These are phyloP conservation scores for Mormyrops attenuatus DNA, from an alignment of 2,797 vertebrate species.

Conservation along the genomic window DNA sequence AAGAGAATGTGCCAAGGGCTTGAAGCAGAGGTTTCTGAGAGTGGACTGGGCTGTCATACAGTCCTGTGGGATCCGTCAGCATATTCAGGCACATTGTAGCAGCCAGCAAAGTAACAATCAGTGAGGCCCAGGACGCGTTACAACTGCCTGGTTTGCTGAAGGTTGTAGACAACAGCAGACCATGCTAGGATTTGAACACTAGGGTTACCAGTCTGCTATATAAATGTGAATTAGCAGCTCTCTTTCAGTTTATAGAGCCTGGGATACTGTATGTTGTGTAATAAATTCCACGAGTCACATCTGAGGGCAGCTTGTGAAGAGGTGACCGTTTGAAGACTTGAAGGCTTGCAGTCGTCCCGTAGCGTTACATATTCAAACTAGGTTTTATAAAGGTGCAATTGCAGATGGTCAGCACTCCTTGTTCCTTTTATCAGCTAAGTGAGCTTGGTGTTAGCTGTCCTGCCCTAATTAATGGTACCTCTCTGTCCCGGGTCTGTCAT, in stretches of 20 bases:
- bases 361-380: not conserved
- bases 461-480: not conserved
- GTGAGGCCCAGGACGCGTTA: not conserved
- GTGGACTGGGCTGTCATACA: too few relatives aligned
- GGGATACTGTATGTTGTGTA: not conserved
- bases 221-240: not conserved
- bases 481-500: not conserved
- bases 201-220: not conserved
- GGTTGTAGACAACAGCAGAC: not conserved
- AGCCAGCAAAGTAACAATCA: not conserved
- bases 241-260: not conserved
- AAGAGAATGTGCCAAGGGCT: not conserved
- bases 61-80: too few relatives aligned
- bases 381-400: not conserved
- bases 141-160: not conserved
- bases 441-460: not conserved
- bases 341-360: not conserved
- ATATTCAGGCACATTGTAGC: not conserved
- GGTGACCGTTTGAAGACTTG: not conserved
- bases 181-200: not conserved
- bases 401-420: not conserved
- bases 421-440: not conserved
- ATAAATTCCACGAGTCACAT: not conserved
- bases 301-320: not conserved
- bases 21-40: not conserved